Conservation (phyloP, 2,888 invertebrate species). For the Clusia tigrina region DNA sequence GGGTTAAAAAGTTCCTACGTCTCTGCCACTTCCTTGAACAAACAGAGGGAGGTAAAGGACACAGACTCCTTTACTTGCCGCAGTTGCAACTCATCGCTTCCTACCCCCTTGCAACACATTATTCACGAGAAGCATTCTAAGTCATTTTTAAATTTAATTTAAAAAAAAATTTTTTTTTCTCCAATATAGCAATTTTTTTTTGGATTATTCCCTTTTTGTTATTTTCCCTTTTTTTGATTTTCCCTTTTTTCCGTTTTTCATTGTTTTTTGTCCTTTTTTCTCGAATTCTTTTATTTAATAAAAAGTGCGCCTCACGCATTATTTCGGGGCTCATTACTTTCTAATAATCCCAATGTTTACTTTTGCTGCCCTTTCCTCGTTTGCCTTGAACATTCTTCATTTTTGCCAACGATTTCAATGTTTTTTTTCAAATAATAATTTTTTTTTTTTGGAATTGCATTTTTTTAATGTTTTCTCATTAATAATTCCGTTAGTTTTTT, state of each 20-base stretch:
- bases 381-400: background rate
- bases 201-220: background rate
- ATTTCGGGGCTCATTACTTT: constrained; percentile 32
- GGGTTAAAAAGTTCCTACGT: background rate
- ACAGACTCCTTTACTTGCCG: no score
- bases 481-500: constrained; percentile 24
- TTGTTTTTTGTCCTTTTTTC: no score
- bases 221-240: no score
- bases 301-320: background rate
- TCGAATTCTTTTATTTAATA: background rate
- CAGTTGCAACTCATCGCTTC: no score
- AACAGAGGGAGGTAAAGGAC: no score
- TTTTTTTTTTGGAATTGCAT: constrained; percentile 17
- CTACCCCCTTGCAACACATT: no score
- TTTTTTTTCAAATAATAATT: background rate
- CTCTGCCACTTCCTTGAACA: background rate
- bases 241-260: no score
- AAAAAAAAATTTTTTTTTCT: background rate
- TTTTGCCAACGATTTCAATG: background rate
- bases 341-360: constrained; percentile 35
- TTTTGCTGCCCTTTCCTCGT: constrained; percentile 17
- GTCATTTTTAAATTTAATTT: background rate
- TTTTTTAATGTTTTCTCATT: constrained; percentile 41
- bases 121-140: background rate
- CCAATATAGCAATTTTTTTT: background rate